These are phyloP conservation scores for Drosophila paranaensis DNA, from an alignment of 2,888 invertebrate genomes.

Conservation along the genomic window DNA sequence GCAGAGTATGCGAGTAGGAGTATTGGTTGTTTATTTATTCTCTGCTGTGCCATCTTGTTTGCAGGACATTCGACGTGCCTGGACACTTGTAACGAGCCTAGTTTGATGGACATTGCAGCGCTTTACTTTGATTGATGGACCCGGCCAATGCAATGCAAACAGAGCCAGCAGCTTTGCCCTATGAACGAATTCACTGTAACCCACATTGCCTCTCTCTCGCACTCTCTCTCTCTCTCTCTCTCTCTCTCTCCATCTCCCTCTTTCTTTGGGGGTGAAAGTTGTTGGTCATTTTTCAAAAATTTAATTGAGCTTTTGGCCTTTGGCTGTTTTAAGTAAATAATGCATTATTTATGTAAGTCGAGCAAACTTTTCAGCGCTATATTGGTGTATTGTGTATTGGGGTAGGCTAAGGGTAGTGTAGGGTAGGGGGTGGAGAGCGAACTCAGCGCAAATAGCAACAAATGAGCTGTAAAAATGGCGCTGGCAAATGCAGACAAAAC, in stretches of 20 bases:
- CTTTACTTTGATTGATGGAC: constrained; percentile 66
- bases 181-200: not conserved
- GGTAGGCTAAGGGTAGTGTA: not conserved
- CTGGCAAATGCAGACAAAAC: constrained; percentile 42
- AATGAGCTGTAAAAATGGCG: constrained; percentile 72
- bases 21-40: not conserved
- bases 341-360: constrained; percentile 71
- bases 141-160: constrained; percentile 46
- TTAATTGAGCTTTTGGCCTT: constrained; percentile 71
- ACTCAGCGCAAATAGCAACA: constrained; percentile 57
- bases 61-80: constrained; percentile 33
- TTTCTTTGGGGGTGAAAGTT: constrained; percentile 6
- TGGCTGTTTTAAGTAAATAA: constrained; percentile 66
- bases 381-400: not conserved
- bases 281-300: constrained; percentile 69
- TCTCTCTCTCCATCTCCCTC: not conserved
- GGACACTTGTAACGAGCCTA: constrained; percentile 53
- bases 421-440: not conserved
- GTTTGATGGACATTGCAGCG: constrained; percentile 46
- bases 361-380: constrained; percentile 27
- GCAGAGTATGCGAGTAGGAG: constrained; percentile 13
- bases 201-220: not conserved
- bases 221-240: too few species aligned
- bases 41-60: constrained; percentile 19
- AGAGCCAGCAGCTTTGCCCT: constrained; percentile 1